A percentile compares a stretch with the other conserved stretches of the same genome.
Evolutionary conservation across 1,140 invertebrate genomes (phyloP).

Genomic region (Euborellia annulipes): DNA sequence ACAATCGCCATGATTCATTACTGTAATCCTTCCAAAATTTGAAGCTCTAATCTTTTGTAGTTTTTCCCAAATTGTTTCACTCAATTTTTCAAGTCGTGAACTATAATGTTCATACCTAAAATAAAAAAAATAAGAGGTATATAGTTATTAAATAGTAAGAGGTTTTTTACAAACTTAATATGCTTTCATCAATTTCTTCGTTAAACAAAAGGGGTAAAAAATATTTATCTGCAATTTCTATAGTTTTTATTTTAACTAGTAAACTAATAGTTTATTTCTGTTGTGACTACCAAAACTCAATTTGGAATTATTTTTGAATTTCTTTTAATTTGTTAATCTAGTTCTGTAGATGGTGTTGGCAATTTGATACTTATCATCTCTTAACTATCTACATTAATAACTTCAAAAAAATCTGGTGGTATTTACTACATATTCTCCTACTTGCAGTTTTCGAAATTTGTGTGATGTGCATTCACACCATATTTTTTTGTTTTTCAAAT

Average conservation of each 20-base stretch:
- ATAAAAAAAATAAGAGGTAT: background rate
- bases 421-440: too few relatives aligned
- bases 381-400: too few relatives aligned
- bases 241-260: background rate
- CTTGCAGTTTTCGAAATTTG: too few relatives aligned
- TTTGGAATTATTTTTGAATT: too few relatives aligned
- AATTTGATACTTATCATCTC: too few relatives aligned
- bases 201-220: background rate
- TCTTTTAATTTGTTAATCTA: too few relatives aligned
- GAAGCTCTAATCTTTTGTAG: background rate
- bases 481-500: too few relatives aligned
- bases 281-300: too few relatives aligned
- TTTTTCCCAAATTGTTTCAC: background rate
- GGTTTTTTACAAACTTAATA: background rate
- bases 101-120: background rate
- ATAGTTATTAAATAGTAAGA: background rate
- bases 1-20: slow-evolving; percentile 13
- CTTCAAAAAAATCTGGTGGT: too few relatives aligned
- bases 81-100: background rate
- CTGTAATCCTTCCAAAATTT: background rate
- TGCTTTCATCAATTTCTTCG: background rate
- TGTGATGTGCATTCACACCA: too few relatives aligned
- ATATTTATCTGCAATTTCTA: background rate
- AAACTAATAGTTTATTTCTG: background rate
- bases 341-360: too few relatives aligned